Conservation (phyloP, 2,113 vertebrate species). For the Tragelaphus scriptus region DNA sequence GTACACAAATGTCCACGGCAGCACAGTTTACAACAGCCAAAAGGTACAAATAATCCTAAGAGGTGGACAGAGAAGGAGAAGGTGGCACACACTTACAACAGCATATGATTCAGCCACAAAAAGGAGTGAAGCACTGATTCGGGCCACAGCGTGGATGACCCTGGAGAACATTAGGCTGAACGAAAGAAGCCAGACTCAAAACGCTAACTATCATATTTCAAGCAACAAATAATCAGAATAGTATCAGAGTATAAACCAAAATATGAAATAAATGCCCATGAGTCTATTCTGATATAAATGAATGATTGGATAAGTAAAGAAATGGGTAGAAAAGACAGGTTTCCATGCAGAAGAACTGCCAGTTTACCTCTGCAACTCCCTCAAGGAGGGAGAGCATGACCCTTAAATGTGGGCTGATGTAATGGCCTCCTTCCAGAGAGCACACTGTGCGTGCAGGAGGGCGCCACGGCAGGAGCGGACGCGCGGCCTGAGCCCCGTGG, state of each 20-base stretch:
- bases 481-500: fast-evolving
- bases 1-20: not conserved
- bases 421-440: not conserved
- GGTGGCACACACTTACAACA: fast-evolving
- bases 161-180: not conserved
- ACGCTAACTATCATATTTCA: fast-evolving
- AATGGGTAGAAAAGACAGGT: not conserved
- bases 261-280: not conserved
- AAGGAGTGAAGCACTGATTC: fast-evolving
- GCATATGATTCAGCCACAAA: fast-evolving
- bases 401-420: not conserved
- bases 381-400: not conserved
- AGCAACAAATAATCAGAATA: not conserved
- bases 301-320: fast-evolving
- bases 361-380: not conserved
- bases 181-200: not conserved
- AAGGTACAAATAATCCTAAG: not conserved
- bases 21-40: fast-evolving
- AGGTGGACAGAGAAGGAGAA: not conserved
- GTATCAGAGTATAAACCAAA: not conserved
- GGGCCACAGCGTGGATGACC: not conserved
- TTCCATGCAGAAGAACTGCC: no score
- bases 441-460: not conserved
- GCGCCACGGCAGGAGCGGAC: not conserved
- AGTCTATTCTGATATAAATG: fast-evolving